Conservation (phyloP, 2,888 invertebrate genomes). For the Thereva unica region DNA sequence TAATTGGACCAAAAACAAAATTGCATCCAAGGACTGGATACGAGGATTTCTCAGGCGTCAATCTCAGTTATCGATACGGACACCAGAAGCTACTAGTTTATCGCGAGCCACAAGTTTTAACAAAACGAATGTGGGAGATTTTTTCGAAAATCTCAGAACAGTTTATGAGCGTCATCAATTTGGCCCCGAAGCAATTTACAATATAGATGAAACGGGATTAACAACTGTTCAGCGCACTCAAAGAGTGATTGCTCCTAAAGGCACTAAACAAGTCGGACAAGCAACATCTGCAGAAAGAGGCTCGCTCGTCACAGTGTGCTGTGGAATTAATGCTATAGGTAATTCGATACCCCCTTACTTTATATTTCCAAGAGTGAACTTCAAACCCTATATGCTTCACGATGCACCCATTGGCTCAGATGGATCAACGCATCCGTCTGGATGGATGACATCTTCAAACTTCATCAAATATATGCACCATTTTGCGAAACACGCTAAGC, state of each 20-base stretch:
- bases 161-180: slow-evolving; percentile 38
- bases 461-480: slow-evolving; percentile 38
- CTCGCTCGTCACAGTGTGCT: slow-evolving; percentile 38
- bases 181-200: slow-evolving; percentile 45
- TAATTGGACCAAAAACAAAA: background rate
- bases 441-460: slow-evolving; percentile 44
- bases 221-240: slow-evolving; percentile 43
- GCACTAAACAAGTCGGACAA: slow-evolving; percentile 30
- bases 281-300: slow-evolving; percentile 43
- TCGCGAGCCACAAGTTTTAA: too few species aligned
- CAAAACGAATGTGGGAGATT: background rate
- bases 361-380: slow-evolving; percentile 12
- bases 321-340: too few species aligned
- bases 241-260: slow-evolving; percentile 45
- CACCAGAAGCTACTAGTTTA: too few species aligned
- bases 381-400: slow-evolving; percentile 23
- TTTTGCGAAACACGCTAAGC: slow-evolving; percentile 43
- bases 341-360: slow-evolving; percentile 35
- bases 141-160: background rate
- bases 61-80: slow-evolving; percentile 1
- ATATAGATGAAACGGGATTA: slow-evolving; percentile 45
- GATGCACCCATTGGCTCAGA: slow-evolving; percentile 44
- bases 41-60: slow-evolving; percentile 2
- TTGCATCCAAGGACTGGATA: slow-evolving; percentile 1
- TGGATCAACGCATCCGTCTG: slow-evolving; percentile 44